Evolutionary conservation across 2,797 vertebrate species (phyloP).

Genomic region (Phrynocephalus guinanensis): DNA sequence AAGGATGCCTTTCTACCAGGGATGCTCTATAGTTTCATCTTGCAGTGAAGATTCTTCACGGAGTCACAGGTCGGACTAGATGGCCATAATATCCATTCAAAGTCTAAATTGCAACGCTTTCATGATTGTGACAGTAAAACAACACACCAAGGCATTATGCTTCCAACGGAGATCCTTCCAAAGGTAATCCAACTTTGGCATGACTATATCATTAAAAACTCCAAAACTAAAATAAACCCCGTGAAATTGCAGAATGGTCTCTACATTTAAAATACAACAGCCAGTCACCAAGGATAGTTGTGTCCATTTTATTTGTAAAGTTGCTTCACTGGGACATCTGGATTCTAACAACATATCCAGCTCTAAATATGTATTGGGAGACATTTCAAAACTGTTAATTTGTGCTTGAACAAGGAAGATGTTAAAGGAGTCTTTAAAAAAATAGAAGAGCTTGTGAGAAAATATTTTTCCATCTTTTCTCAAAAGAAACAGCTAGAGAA

Average conservation of each 20-base stretch:
- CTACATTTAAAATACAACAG: background rate
- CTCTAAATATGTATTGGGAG: constrained; percentile 58
- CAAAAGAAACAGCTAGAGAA: background rate
- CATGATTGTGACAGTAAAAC: background rate
- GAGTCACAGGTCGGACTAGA: too few species aligned
- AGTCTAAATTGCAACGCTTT: too few species aligned
- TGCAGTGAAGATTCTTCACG: too few species aligned
- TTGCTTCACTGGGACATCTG: constrained; percentile 26
- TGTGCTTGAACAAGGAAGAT: constrained; percentile 44
- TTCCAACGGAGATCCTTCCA: background rate
- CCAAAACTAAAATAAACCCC: background rate
- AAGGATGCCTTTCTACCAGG: too few species aligned
- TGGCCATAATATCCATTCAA: too few species aligned
- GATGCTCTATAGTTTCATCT: too few species aligned
- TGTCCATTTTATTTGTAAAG: constrained; percentile 51
- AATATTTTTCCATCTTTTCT: background rate
- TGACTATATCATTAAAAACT: background rate
- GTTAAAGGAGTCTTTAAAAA: background rate
- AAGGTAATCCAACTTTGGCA: background rate
- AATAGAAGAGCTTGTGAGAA: background rate
- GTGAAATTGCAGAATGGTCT: background rate
- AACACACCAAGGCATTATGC: background rate
- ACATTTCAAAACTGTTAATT: constrained; percentile 42
- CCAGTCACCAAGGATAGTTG: background rate
- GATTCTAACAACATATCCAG: constrained; percentile 39